Evolutionary conservation across 2,888 invertebrate genomes (phyloP).

Genomic region (Nemoura dubitans): DNA sequence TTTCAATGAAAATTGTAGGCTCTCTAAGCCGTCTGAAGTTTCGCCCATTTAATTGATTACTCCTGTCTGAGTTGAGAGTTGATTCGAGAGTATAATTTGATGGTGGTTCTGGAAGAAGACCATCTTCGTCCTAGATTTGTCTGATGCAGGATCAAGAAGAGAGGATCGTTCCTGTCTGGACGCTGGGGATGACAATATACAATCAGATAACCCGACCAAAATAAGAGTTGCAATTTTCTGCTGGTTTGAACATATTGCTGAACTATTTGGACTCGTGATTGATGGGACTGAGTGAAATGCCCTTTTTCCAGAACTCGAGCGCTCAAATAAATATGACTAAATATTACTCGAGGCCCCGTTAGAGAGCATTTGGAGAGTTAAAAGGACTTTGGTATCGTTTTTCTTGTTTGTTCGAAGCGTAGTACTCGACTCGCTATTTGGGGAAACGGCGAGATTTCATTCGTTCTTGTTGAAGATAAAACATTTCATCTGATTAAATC

Average conservation of each 20-base stretch:
- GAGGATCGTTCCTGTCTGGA: background rate
- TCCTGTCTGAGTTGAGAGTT: background rate
- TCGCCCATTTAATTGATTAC: constrained; percentile 32
- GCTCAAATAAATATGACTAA: background rate
- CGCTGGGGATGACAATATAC: background rate
- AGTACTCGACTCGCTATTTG: background rate
- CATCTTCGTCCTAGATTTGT: background rate
- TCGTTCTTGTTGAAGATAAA: background rate
- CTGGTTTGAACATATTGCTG: background rate
- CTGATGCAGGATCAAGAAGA: background rate
- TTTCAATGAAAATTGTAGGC: constrained; percentile 17
- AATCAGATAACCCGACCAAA: background rate
- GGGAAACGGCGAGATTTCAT: background rate
- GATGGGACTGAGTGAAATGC: background rate
- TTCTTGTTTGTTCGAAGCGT: background rate
- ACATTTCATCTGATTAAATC: constrained; percentile 12
- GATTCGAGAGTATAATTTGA: background rate
- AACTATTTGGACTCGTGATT: background rate
- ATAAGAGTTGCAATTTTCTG: background rate
- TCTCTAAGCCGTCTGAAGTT: constrained; percentile 15
- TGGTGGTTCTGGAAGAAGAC: background rate
- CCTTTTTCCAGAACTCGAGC: background rate
- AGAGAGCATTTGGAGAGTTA: background rate
- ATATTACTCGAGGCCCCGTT: background rate
- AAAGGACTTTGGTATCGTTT: background rate